These are phyloP conservation scores for Aphidius colemani DNA, from an alignment of 2,888 invertebrate species.

Conservation along the genomic window DNA sequence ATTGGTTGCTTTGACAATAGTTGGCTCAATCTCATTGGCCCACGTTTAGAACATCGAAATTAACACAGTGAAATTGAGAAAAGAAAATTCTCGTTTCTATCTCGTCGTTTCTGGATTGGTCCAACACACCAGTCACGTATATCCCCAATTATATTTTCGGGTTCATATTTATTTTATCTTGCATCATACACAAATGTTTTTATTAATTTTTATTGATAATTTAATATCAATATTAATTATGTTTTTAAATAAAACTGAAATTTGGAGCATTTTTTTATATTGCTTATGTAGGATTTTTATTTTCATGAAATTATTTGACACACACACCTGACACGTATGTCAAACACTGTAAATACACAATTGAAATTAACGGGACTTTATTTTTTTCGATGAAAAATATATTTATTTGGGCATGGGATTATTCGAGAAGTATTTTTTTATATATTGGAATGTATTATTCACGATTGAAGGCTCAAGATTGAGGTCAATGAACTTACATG, in stretches of 20 bases:
- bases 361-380: too few relatives aligned
- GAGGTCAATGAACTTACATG: too few relatives aligned
- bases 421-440: too few relatives aligned
- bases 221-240: neutral
- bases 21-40: constrained; percentile 70
- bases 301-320: too few relatives aligned
- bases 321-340: too few relatives aligned
- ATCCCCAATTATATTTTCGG: neutral
- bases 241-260: neutral
- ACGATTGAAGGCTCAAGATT: too few relatives aligned
- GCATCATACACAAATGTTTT: constrained; percentile 3
- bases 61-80: constrained; percentile 17
- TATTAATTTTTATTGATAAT: neutral
- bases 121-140: constrained; percentile 7
- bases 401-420: too few relatives aligned
- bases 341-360: too few relatives aligned
- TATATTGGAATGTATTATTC: too few relatives aligned
- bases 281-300: too few relatives aligned
- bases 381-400: too few relatives aligned
- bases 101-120: constrained; percentile 33
- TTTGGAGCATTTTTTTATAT: too few relatives aligned
- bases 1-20: constrained; percentile 60
- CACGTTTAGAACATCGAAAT: constrained; percentile 62
- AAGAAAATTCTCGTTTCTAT: constrained; percentile 43
- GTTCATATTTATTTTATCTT: constrained; percentile 4